A percentile compares a stretch with the other conserved stretches of the same genome.
Evolutionary conservation across 2,797 vertebrate species (phyloP).

Genomic region (Microctenopoma lineatum): DNA sequence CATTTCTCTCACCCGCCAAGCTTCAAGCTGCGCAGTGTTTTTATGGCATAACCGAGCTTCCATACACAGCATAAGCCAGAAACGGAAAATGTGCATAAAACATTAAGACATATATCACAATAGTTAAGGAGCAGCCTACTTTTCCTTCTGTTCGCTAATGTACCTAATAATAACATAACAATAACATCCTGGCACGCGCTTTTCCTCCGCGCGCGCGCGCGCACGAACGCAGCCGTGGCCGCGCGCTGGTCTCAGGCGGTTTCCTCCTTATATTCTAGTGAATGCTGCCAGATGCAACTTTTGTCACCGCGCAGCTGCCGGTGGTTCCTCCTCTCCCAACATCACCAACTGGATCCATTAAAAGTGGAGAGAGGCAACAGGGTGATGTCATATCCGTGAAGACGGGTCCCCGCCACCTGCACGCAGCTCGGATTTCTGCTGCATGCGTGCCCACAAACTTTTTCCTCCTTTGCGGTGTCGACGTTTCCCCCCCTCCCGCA

Average conservation of each 20-base stretch:
- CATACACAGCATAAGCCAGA: background rate
- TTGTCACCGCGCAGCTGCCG: slow-evolving; percentile 54
- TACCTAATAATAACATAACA: no score
- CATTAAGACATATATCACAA: no score
- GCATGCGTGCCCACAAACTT: slow-evolving; percentile 80
- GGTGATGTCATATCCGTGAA: slow-evolving; percentile 89
- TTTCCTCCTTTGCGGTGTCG: slow-evolving; percentile 68
- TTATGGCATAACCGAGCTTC: background rate
- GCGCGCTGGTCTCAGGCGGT: slow-evolving; percentile 16
- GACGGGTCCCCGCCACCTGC: slow-evolving; percentile 46
- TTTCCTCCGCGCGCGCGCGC: slow-evolving; percentile 16
- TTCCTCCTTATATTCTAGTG: slow-evolving; percentile 13
- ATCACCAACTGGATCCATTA: slow-evolving; percentile 34
- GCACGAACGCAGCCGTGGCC: slow-evolving; percentile 37
- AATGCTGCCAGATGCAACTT: slow-evolving; percentile 68
- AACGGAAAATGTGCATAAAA: background rate
- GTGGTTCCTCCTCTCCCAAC: slow-evolving; percentile 34
- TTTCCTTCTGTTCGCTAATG: background rate
- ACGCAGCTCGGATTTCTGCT: slow-evolving; percentile 29
- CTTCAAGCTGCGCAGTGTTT: background rate
- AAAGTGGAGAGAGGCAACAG: slow-evolving; percentile 54
- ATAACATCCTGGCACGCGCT: background rate
- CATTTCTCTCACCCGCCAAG: background rate
- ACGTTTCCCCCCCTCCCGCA: slow-evolving; percentile 55
- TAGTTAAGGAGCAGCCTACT: background rate